Evolutionary conservation across 2,797 vertebrate species (phyloP).

Genomic region (Odontamblyopus lacepedii): DNA sequence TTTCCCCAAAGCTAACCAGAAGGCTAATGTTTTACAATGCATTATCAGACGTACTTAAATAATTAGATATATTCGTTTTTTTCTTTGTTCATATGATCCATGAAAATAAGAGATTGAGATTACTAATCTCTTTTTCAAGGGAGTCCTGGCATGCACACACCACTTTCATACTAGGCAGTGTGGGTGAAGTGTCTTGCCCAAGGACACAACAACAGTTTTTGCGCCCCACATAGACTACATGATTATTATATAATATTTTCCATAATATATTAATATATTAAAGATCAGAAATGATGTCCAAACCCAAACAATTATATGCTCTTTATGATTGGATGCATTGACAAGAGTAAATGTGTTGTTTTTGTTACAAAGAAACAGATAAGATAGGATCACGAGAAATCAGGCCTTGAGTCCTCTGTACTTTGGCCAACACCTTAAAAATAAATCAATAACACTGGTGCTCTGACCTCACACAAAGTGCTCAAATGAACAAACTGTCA

Average conservation of each 20-base stretch:
- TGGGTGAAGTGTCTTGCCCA: no score
- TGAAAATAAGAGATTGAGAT: no score
- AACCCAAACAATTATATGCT: neutral
- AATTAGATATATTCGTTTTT: no score
- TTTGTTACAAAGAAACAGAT: constrained; percentile 45
- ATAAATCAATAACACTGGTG: constrained; percentile 53
- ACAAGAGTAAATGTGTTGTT: neutral
- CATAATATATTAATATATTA: neutral
- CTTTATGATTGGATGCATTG: neutral
- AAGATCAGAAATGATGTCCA: neutral
- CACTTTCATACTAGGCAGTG: no score
- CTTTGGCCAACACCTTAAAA: constrained; percentile 65
- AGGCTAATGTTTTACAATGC: no score
- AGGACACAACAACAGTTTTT: no score
- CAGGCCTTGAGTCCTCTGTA: constrained; percentile 39
- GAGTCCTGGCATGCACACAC: no score
- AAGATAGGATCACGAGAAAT: constrained; percentile 47
- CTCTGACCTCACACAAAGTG: constrained; percentile 17
- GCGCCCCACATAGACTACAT: no score
- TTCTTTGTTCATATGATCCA: no score
- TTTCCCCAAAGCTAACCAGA: no score
- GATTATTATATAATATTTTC: neutral
- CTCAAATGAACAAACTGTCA: neutral
- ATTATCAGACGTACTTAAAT: no score
- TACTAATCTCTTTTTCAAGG: no score